phyloP scores from a whole-genome alignment of 2,797 vertebrate species.

The Sarcoramphus papa region DNA sequence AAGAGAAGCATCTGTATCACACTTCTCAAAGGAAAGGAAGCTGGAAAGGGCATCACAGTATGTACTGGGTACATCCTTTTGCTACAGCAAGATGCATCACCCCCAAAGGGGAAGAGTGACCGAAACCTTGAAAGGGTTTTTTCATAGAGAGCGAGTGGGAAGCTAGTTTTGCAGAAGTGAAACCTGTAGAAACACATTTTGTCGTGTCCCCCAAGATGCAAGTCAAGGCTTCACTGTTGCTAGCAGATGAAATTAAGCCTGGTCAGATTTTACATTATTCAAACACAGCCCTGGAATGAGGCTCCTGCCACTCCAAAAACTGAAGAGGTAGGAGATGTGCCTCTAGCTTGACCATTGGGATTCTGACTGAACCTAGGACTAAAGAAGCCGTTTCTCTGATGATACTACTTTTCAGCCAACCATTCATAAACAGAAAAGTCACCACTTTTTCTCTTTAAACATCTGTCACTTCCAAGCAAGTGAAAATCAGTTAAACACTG shows the following conservation, averaged over 20 bases:
- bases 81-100: background rate
- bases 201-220: accelerated
- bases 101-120: background rate
- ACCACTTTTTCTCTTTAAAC: background rate
- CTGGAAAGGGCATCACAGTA: background rate
- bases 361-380: background rate
- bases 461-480: background rate
- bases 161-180: background rate
- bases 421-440: background rate
- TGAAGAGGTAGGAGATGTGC: background rate
- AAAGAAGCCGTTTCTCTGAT: background rate
- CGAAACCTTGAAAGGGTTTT: background rate
- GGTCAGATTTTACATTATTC: background rate
- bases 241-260: background rate
- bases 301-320: background rate
- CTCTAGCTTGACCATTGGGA: background rate
- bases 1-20: background rate
- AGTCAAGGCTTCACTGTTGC: background rate
- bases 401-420: background rate
- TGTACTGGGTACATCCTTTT: background rate
- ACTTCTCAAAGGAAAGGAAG: background rate
- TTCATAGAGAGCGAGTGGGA: background rate
- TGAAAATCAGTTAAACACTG: background rate
- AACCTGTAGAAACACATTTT: background rate
- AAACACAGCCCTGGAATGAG: background rate